phyloP scores from a whole-genome alignment of 2,113 vertebrate genomes.

The Columbina picui region DNA sequence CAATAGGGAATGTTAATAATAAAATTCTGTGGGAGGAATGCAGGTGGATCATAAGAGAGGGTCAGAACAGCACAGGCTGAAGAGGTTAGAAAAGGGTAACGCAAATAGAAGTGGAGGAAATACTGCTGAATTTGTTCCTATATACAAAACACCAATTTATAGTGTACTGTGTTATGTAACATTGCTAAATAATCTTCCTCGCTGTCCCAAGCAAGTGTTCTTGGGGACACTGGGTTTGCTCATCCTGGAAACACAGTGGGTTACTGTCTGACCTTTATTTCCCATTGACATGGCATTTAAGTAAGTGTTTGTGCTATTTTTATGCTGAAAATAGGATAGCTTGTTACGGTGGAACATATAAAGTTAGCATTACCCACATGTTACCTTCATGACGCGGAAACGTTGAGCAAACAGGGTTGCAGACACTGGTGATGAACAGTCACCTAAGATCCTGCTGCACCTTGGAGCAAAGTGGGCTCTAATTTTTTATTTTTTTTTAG shows the following conservation, averaged over 20 bases:
- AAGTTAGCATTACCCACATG: neutral
- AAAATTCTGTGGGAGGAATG: neutral
- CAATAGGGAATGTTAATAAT: neutral
- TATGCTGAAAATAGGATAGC: constrained; percentile 8
- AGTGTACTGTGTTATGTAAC: neutral
- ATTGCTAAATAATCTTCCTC: neutral
- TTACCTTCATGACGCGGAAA: neutral
- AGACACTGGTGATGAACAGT: neutral
- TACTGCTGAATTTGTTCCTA: neutral
- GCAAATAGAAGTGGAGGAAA: neutral
- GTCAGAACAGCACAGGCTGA: neutral
- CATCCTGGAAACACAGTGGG: constrained; percentile 4
- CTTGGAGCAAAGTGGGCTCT: neutral
- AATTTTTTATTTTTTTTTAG: neutral
- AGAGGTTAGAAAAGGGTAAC: neutral
- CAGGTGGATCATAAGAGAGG: neutral
- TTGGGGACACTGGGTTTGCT: neutral
- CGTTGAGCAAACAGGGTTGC: neutral
- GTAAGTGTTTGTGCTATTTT: constrained; percentile 41
- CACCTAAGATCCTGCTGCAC: neutral
- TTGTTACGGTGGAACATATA: neutral
- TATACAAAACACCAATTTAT: neutral
- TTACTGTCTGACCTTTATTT: constrained; percentile 42
- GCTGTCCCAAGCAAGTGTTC: neutral
- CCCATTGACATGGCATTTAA: neutral